Evolutionary conservation across 2,888 invertebrate species (phyloP).

Genomic region (Leptura quadrifasciata): DNA sequence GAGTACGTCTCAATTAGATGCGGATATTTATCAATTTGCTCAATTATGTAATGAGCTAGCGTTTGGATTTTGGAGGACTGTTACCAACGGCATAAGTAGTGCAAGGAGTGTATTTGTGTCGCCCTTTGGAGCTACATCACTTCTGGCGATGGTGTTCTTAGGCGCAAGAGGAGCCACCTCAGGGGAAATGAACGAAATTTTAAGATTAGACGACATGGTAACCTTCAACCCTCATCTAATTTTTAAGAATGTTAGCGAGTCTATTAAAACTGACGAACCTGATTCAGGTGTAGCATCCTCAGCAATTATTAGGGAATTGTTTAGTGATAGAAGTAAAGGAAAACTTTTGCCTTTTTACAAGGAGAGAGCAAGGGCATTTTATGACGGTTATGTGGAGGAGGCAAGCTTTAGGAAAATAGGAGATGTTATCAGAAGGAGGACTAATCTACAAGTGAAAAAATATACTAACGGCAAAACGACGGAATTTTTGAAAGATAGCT

Average conservation of each 20-base stretch:
- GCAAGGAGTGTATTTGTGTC: slow-evolving; percentile 87
- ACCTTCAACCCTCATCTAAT: slow-evolving; percentile 93
- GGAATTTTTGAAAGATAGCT: slow-evolving; percentile 85
- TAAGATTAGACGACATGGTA: slow-evolving; percentile 90
- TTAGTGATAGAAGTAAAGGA: slow-evolving; percentile 87
- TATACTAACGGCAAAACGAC: slow-evolving; percentile 85
- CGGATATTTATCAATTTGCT: slow-evolving; percentile 86
- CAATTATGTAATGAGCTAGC: slow-evolving; percentile 90
- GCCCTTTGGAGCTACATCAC: slow-evolving; percentile 89
- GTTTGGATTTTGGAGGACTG: slow-evolving; percentile 87
- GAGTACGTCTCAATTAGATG: slow-evolving; percentile 82
- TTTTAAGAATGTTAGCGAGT: slow-evolving; percentile 89
- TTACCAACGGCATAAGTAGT: slow-evolving; percentile 83
- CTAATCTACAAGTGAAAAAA: slow-evolving; percentile 86
- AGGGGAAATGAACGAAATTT: slow-evolving; percentile 91
- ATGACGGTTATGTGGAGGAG: slow-evolving; percentile 91
- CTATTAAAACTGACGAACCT: slow-evolving; percentile 80
- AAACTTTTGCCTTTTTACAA: slow-evolving; percentile 91
- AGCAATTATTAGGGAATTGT: slow-evolving; percentile 88
- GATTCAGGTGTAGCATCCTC: slow-evolving; percentile 86
- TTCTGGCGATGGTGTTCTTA: slow-evolving; percentile 92
- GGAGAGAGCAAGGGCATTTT: slow-evolving; percentile 90
- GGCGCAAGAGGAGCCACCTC: slow-evolving; percentile 91
- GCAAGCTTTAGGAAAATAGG: slow-evolving; percentile 88
- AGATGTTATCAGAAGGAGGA: slow-evolving; percentile 87